Base-by-base conservation (phyloP, 2,113 vertebrate species). In the Symphodus melops region DNA sequence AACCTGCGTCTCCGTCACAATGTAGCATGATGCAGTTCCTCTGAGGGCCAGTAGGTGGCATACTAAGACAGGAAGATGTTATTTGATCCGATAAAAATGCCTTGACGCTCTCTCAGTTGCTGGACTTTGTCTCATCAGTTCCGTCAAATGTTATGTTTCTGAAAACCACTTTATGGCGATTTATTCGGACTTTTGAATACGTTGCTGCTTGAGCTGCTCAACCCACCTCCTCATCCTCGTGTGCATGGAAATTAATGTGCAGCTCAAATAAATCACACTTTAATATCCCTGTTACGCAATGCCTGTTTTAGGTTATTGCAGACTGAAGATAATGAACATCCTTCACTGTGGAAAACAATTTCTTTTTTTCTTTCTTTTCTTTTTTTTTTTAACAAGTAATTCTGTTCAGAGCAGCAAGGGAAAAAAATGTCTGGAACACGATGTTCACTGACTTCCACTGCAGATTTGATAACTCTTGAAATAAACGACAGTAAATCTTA, bases 221-320 rank as follows among this genome's bases (percentile, higher is more conserved):
- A 33, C 55, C 36, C 42, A 33, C 46, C 33, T 63, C 54, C 46
- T 78, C 59, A 77, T 83, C 51, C 12, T 12, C 11, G 12, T 14
- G 33, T 58, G 33, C 48, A 61, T 64, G 79, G 37, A 63, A 77
- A 77, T 81, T 9, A 81, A 83, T 75, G 72, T 86, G 77, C 71
- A 74, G 23, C 70, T 59, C 41, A 33, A 70, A 69, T 72, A 74
- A 79, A 85, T 81, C 84, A 62, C 28, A 41, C n/a, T 74, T 68
- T 80, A 44, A 71, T 78, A 13, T 85, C 39, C 60, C 46, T 44
- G 67, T 60, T 53, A 19, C 41, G 23, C 21, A 20, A 60, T 21
- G 54, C 28, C 37, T 64, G 48, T 51, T 74, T 73, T 67, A 20
- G 41, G 14, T 71, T 41, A 63, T 77, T 73, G 53, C 62, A 71